Evolutionary conservation across 2,113 vertebrate species (phyloP), one percentile per base, ranked within the genome.

Genomic region (Alosa alosa): DNA sequence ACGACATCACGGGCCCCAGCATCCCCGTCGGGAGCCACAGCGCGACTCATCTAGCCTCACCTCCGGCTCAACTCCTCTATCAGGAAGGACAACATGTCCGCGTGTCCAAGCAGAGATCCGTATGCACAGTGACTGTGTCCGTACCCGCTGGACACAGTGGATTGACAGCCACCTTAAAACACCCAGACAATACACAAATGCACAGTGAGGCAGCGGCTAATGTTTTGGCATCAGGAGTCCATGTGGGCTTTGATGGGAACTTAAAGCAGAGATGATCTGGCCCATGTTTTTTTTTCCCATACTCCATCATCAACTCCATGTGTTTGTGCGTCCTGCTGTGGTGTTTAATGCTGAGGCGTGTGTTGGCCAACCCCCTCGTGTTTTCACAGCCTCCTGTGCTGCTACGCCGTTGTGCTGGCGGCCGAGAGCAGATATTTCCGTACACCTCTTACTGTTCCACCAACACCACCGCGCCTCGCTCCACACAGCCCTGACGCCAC

Each of bases 1-100:
- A 25, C 22, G 72, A 22, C 44, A 83, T 86, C 31, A 46, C 64
- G 60, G 84, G 22, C 83, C 18, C 84, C 81, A 87, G 84, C 81
- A 47, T 75, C 36, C 52, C 83, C 72, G 36, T 11, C 11, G 36
- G 11, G 22, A 68, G 60, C n/a, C n/a, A 10, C 6, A 72, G 64
- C n/a, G 31, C 2, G 13, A 78, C 11, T 78, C 72, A 78, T 39
- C 25, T 0, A 78, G 36, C 72, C 31, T 72, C 25, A 72, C 64
- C 31, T 72, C 64, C n/a, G 9, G 31, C 64, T 36, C 13, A 84
- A 36, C 60, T 17, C 6, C 68, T n/a, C 68, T n/a, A 75, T 83
- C 46, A 41, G 84, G 75, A 57, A 10, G 22, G 15, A 47, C 85
- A 81, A 84, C 60, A 68, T 68, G 64, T 68, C 64, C 64, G n/a